phyloP scores from a whole-genome alignment of 2,797 vertebrate species.

The Enteromius argenteus region DNA sequence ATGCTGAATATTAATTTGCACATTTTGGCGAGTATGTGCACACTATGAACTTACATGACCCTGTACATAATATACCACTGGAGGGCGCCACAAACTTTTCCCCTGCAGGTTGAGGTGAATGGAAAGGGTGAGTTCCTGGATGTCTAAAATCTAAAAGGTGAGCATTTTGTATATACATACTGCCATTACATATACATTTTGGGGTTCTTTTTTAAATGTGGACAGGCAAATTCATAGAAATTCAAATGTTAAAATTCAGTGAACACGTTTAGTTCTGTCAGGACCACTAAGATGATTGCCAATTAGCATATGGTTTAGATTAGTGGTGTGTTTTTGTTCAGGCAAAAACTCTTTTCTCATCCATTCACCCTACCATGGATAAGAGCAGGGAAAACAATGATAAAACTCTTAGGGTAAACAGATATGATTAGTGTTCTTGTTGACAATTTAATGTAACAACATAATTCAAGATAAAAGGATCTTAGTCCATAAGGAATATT shows the following conservation, averaged over 20 bases:
- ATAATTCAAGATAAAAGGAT: neutral
- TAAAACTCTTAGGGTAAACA: neutral
- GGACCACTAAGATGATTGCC: neutral
- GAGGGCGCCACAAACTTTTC: constrained; percentile 10
- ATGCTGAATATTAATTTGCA: neutral
- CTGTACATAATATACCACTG: constrained; percentile 4
- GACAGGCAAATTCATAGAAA: neutral
- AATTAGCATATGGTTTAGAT: neutral
- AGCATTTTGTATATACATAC: neutral
- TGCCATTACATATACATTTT: too few species aligned
- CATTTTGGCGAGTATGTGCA: neutral
- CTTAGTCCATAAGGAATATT: neutral
- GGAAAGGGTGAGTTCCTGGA: neutral
- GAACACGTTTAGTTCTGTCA: neutral
- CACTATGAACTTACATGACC: neutral
- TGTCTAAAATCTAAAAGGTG: neutral
- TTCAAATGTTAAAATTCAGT: neutral
- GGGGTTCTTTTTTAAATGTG: too few species aligned
- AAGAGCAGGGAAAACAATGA: neutral
- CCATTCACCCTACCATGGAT: neutral
- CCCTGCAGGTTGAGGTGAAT: neutral
- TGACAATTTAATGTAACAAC: neutral
- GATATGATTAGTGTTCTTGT: neutral
- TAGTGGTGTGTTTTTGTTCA: neutral
- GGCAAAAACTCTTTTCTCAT: neutral